Conservation (phyloP, 2,113 vertebrate genomes). For the Oriolus oriolus region DNA sequence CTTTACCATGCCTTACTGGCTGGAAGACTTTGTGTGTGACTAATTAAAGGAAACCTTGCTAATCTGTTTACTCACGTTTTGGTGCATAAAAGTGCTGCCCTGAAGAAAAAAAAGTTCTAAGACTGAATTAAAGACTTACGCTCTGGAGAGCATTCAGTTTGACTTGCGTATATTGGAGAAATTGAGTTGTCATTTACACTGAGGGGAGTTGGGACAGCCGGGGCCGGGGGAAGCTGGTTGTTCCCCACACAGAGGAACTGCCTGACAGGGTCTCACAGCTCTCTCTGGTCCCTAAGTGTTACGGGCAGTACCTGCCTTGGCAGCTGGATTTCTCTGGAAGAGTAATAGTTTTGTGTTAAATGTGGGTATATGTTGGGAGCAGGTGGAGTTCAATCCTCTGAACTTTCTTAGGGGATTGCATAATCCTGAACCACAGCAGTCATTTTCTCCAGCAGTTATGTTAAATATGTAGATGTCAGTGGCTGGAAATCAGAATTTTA, state of each 20-base stretch:
- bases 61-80: neutral
- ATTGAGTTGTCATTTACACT: accelerated
- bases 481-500: neutral
- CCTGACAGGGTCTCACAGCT: accelerated
- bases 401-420: neutral
- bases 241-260: accelerated
- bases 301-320: accelerated
- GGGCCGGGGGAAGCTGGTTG: neutral
- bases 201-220: accelerated
- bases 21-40: neutral
- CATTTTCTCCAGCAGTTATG: neutral
- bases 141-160: neutral
- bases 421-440: neutral
- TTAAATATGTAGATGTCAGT: neutral
- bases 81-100: neutral
- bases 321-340: neutral
- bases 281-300: accelerated
- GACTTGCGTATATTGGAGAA: accelerated
- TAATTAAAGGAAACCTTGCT: neutral
- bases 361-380: neutral
- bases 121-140: neutral
- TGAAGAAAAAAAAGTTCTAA: neutral
- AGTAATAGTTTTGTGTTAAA: accelerated
- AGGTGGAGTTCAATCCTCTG: neutral
- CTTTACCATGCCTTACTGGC: neutral